These are phyloP conservation scores for Rhopilema esculentum DNA, from an alignment of 30 jellyfish, hydroid and myxozoan genomes.

Conservation along the genomic window DNA sequence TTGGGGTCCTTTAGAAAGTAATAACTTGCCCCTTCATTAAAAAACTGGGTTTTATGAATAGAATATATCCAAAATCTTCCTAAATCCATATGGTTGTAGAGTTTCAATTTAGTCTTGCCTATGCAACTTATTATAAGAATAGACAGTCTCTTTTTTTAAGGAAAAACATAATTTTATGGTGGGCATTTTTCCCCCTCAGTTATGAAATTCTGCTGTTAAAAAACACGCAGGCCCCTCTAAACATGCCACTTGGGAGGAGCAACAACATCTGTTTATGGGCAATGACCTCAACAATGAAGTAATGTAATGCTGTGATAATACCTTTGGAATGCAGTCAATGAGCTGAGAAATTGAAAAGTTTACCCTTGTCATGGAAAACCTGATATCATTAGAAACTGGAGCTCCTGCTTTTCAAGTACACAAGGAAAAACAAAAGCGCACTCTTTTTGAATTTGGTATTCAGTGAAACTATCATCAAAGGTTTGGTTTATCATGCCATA, in stretches of 20 bases:
- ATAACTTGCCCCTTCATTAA: not conserved
- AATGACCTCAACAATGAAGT: not conserved
- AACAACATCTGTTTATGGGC: not conserved
- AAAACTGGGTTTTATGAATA: not conserved
- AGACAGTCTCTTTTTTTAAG: not conserved
- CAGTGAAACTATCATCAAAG: not conserved
- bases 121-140: not conserved
- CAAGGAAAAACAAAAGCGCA: not conserved
- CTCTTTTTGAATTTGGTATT: not conserved
- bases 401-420: not conserved
- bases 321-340: not conserved
- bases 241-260: not conserved
- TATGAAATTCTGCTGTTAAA: not conserved
- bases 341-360: not conserved
- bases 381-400: not conserved
- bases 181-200: not conserved
- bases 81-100: not conserved
- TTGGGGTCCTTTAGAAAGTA: not conserved
- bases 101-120: not conserved
- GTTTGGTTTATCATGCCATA: not conserved
- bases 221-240: not conserved
- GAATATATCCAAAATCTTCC: not conserved
- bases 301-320: too few relatives aligned
- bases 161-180: not conserved
- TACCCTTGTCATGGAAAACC: not conserved